Evolutionary conservation across 2,797 vertebrate genomes (phyloP), one percentile per base, ranked within the genome.

Genomic region (Lepilemur septentrionalis): DNA sequence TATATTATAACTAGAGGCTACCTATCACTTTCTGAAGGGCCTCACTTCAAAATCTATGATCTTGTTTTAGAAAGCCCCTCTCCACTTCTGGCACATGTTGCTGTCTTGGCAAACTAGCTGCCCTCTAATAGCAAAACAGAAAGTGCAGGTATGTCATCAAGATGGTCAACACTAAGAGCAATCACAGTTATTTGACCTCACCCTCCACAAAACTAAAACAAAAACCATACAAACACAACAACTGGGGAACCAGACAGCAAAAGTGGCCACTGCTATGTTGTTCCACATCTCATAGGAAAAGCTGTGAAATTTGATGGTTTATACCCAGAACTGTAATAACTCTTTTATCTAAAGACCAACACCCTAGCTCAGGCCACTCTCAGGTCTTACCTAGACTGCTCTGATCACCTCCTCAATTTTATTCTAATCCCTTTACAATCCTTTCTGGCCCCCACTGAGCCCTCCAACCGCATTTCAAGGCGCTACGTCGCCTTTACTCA

Each of bases 141-240:
- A 95, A 93, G 84, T 67, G 80, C 52, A 89, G 25, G 69, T 90
- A 61, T 63, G 52, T 72, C 96, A 92, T 88, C 78, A 46, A 52
- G 67, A 70, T 7, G 48, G 72, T 20, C 57, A 88, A 83, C 32
- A 96, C 15, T 32, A 91, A 82, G 28, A 23, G 82, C 82, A 96
- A 63, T 61, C 67, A 65, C 25, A 35, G n/a, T 23, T 91, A 73
- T 85, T 5, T 75, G 69, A 95, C 46, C 41, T 95, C 73, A 79
- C n/a, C 25, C 30, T 76, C 17, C 78, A 82, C 23, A 59, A 55
- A 93, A 50, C 41, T 89, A 82, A 96, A 93, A 89, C 30, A 88
- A 72, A 88, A 78, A 95, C 63, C 63, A 75, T 82, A 75, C 22
- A 90, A 46, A 89, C 52, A 43, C 61, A 30, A 87, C 22, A 83